Evolutionary conservation across 2,797 vertebrate species (phyloP), one percentile per base, ranked within the genome.

Genomic region (Tapirus indicus): DNA sequence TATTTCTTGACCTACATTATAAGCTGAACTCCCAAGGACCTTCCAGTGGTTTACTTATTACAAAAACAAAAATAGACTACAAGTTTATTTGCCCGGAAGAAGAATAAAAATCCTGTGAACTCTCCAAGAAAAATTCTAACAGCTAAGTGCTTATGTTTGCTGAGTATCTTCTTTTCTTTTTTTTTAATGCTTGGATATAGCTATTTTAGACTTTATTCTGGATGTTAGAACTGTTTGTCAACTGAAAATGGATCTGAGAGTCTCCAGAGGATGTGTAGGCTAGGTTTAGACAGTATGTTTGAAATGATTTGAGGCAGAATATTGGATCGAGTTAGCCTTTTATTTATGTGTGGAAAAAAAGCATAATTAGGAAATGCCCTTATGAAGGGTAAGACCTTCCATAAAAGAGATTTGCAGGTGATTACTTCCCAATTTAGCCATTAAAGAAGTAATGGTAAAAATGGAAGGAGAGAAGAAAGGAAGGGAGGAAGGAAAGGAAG

Each of bases 391-490:
- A 69, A 60, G 29, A 64, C 4, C 41, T 77, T 77, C 32, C 52
- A 74, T 68, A 41, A 86, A 58, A 95, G 7, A 74, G 11, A 85
- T 95, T 64, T 54, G 12, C n/a, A 96, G 20, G 2, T 64, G 56
- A 68, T 20, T 2, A 64, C 13, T 69, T 94, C 41, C 49, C 47
- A 66, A 6, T 85, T 80, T 74, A 69, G 6, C 69, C 20, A 83
- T 79, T 93, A 56, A 91, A 83, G 52, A 89, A 54, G 13, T 79
- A 78, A 64, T 27, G n/a, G 32, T 83, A 60, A 75, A 89, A 72
- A 56, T 23, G 9, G 27, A 29, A 68, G 35, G 14, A 18, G 35
- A 35, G 20, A 23, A 66, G 6, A 27, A 38, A 62, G 11, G 47
- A 6, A 49, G 7, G 5, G 0, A 54, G 20, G 49, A 75, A 74